These are phyloP conservation scores for Lasiurus cinereus DNA, from an alignment of 2,113 vertebrate genomes.

Conservation along the genomic window DNA sequence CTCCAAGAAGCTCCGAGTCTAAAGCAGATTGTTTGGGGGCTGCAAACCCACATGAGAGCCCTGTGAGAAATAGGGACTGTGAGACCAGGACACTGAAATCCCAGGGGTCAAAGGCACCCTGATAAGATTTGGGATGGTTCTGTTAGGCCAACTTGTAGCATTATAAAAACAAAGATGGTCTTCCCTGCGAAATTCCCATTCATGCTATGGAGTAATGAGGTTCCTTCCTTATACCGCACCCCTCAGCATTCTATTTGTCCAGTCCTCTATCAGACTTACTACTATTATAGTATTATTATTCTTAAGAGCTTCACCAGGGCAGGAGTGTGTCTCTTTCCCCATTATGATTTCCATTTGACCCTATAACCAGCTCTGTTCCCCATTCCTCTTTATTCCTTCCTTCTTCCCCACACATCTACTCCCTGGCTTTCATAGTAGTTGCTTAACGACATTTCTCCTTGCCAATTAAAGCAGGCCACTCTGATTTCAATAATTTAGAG, in stretches of 20 bases:
- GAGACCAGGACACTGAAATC: not conserved
- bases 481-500: conserved; percentile 64
- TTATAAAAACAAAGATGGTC: not conserved
- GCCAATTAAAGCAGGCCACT: conserved; percentile 64
- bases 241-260: not conserved
- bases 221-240: not conserved
- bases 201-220: not conserved
- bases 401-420: not conserved
- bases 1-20: conserved; percentile 15
- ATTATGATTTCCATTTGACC: not conserved
- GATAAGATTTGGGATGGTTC: not conserved
- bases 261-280: not conserved
- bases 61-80: not conserved
- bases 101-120: not conserved
- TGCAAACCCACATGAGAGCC: not conserved
- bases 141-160: not conserved
- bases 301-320: not conserved
- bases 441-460: conserved; percentile 36
- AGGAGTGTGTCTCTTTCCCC: not conserved
- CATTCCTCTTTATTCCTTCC: not conserved
- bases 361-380: not conserved
- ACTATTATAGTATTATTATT: not conserved
- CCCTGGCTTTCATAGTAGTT: not conserved
- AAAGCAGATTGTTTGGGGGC: conserved; percentile 16
- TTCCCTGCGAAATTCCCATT: not conserved